These are phyloP conservation scores for Calyptommatus sinebrachiatus DNA, from an alignment of 2,113 vertebrate genomes.

Conservation along the genomic window DNA sequence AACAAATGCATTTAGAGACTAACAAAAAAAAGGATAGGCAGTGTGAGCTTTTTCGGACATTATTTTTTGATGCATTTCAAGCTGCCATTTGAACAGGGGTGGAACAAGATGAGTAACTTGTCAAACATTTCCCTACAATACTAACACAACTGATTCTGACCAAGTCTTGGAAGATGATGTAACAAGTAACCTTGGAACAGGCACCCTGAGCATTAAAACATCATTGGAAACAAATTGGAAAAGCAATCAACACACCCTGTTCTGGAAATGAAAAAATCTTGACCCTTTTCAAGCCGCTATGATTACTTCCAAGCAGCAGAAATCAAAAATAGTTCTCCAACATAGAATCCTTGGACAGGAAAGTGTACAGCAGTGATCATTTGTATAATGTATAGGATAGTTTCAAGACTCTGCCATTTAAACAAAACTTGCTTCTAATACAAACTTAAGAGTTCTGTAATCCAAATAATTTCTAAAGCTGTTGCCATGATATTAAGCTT, in stretches of 20 bases:
- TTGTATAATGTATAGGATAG: neutral
- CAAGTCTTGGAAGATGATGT: constrained; percentile 6
- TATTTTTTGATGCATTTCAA: neutral
- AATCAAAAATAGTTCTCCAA: neutral
- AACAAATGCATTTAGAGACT: no score
- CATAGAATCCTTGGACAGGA: neutral
- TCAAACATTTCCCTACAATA: neutral
- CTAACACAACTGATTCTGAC: neutral
- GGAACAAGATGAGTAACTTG: constrained; percentile 7
- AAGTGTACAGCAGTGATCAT: neutral
- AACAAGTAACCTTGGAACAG: neutral
- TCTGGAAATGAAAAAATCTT: neutral
- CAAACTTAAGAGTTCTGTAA: neutral
- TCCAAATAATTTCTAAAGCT: neutral
- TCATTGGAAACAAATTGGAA: neutral
- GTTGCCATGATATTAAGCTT: neutral
- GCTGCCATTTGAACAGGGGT: neutral
- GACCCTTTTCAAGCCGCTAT: neutral
- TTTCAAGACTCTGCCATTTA: neutral
- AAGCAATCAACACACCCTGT: neutral
- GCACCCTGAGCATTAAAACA: neutral
- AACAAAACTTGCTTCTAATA: neutral
- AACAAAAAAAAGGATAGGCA: no score
- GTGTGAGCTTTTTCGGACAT: no score
- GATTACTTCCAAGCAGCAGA: neutral